Conservation (phyloP, 2,888 invertebrate species). For the Chelonus formosanus region DNA sequence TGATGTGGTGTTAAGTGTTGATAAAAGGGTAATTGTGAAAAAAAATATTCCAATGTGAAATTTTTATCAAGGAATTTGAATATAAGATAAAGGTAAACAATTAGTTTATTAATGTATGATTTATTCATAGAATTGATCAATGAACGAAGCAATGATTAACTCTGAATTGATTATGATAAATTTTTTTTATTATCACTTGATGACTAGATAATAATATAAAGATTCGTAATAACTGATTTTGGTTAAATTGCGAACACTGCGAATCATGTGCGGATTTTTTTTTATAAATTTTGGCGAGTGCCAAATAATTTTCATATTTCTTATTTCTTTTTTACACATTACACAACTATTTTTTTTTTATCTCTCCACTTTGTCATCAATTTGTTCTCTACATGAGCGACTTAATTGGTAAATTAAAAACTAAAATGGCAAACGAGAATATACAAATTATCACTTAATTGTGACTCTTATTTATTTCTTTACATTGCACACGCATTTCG, state of each 20-base stretch:
- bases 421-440: conserved; percentile 2
- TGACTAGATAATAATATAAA: conserved; percentile 65
- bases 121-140: neutral
- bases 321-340: neutral
- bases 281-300: conserved; percentile 15
- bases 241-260: conserved; percentile 43
- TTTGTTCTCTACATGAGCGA: conserved; percentile 7
- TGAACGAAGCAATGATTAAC: neutral
- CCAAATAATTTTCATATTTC: conserved; percentile 16
- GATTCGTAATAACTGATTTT: conserved; percentile 61
- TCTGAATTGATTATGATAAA: conserved; percentile 59
- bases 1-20: no score
- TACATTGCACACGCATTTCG: neutral
- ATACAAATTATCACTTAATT: conserved; percentile 1
- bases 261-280: conserved; percentile 34
- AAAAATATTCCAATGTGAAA: no score
- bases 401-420: neutral
- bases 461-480: neutral
- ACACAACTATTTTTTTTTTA: neutral
- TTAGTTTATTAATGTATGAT: no score
- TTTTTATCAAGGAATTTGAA: no score
- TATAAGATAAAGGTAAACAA: no score
- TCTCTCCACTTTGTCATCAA: neutral
- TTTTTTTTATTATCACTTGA: conserved; percentile 62
- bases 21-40: no score